Percentiles rank a stretch among this genome's conserved stretches.
Conservation (phyloP, 2,888 invertebrate genomes). For the Blastobasis lacticolella region DNA sequence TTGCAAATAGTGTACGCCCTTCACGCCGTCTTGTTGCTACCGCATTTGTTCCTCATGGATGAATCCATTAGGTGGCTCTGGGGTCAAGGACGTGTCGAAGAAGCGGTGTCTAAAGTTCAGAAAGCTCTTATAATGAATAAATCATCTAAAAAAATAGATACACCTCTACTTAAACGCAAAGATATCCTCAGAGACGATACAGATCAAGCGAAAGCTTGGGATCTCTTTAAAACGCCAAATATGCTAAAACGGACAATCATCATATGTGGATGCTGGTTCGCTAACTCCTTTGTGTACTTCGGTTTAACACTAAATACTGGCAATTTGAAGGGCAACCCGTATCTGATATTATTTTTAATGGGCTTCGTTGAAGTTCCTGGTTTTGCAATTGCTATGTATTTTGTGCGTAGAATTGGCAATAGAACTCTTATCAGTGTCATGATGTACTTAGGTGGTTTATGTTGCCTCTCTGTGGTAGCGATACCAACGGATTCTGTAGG, state of each 20-base stretch:
- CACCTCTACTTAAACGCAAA: constrained; percentile 73
- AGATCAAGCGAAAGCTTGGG: constrained; percentile 55
- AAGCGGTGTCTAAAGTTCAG: constrained; percentile 83
- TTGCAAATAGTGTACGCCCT: constrained; percentile 86
- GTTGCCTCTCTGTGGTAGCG: constrained; percentile 82
- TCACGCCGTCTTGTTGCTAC: constrained; percentile 81
- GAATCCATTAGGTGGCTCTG: constrained; percentile 93
- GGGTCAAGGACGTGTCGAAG: constrained; percentile 84
- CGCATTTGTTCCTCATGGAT: constrained; percentile 91
- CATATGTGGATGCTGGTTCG: constrained; percentile 89
- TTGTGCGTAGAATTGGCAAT: constrained; percentile 85
- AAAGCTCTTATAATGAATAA: constrained; percentile 83
- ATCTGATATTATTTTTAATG: constrained; percentile 84
- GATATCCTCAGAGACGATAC: too few relatives aligned
- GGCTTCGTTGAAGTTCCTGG: constrained; percentile 87
- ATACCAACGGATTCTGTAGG: constrained; percentile 77
- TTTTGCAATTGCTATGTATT: constrained; percentile 80
- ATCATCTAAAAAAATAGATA: constrained; percentile 76
- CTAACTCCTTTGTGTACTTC: constrained; percentile 90
- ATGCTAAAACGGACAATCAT: constrained; percentile 85
- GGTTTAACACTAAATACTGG: constrained; percentile 87
- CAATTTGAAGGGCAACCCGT: constrained; percentile 86
- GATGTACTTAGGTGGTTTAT: constrained; percentile 85
- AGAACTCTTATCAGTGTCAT: constrained; percentile 83
- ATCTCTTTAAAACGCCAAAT: constrained; percentile 86